A percentile compares a stretch with the other conserved stretches of the same genome.
These are phyloP conservation scores for Bombus breviceps DNA, from an alignment of 1,140 invertebrate genomes.

Conservation along the genomic window DNA sequence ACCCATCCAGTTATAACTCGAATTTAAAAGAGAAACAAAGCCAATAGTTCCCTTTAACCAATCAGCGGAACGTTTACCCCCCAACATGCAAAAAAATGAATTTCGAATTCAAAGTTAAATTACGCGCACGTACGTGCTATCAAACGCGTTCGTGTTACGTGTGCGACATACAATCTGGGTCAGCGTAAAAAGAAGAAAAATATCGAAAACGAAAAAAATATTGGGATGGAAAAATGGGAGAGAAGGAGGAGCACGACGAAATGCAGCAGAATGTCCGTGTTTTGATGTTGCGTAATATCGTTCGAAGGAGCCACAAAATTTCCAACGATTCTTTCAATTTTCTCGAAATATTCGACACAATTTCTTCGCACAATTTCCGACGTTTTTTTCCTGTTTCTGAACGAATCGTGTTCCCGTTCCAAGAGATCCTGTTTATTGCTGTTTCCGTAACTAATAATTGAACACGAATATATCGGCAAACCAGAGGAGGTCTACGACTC, in stretches of 20 bases:
- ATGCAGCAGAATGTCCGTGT: no score
- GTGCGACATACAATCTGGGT: background rate
- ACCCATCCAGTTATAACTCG: no score
- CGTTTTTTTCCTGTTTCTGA: background rate
- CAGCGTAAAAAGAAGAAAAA: background rate
- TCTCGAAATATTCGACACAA: background rate
- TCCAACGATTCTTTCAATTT: conserved; percentile 10
- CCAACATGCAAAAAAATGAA: background rate
- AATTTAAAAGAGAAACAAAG: background rate
- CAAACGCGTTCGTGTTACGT: background rate
- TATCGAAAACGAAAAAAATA: background rate
- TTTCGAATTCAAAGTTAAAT: conserved; percentile 24
- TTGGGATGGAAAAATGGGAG: background rate
- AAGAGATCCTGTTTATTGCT: background rate
- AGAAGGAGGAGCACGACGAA: background rate
- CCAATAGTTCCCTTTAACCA: background rate
- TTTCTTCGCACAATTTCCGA: background rate
- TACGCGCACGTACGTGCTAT: background rate
- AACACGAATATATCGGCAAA: background rate
- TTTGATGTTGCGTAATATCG: background rate
- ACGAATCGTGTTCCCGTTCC: background rate
- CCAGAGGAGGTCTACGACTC: background rate
- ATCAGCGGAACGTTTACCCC: background rate
- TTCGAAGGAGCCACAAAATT: background rate
- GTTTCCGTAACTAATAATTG: conserved; percentile 8